Conservation (phyloP, 2,888 invertebrate species). For the Mythimna loreyi region DNA sequence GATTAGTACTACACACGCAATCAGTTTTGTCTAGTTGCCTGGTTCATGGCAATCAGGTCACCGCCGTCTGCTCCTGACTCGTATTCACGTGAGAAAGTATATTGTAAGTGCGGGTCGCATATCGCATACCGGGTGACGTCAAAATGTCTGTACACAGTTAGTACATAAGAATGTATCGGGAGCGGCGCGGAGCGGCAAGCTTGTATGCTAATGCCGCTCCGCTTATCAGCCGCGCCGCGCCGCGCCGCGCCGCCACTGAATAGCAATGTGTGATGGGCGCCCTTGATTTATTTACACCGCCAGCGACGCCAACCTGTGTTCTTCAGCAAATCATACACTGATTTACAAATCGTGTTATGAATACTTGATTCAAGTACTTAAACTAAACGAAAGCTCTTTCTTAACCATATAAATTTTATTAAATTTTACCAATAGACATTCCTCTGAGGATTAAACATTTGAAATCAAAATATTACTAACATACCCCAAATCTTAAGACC, state of each 20-base stretch:
- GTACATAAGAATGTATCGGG: background rate
- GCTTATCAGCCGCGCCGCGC: background rate
- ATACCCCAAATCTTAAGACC: background rate
- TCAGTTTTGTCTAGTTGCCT: too few species aligned
- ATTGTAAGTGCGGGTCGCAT: background rate
- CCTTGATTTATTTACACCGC: constrained; percentile 28
- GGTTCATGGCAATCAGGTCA: too few species aligned
- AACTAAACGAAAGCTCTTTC: background rate
- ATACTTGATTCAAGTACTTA: background rate
- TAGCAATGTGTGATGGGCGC: constrained; percentile 29
- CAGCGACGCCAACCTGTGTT: background rate
- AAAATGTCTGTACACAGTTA: constrained; percentile 14
- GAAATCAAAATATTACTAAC: background rate
- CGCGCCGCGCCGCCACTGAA: constrained; percentile 14
- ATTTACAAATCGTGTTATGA: constrained; percentile 21
- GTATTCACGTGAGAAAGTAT: background rate
- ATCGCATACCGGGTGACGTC: background rate
- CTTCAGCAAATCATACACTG: constrained; percentile 13
- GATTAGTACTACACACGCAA: background rate
- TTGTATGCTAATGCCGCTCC: constrained; percentile 1
- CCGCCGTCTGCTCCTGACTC: too few species aligned
- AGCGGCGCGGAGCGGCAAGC: constrained; percentile 6
- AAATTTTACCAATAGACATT: too few species aligned
- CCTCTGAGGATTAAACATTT: background rate
- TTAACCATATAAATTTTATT: too few species aligned